Evolutionary conservation across 2,797 vertebrate species (phyloP), one percentile per base, ranked within the genome.

Genomic region (Xyrichtys novacula): DNA sequence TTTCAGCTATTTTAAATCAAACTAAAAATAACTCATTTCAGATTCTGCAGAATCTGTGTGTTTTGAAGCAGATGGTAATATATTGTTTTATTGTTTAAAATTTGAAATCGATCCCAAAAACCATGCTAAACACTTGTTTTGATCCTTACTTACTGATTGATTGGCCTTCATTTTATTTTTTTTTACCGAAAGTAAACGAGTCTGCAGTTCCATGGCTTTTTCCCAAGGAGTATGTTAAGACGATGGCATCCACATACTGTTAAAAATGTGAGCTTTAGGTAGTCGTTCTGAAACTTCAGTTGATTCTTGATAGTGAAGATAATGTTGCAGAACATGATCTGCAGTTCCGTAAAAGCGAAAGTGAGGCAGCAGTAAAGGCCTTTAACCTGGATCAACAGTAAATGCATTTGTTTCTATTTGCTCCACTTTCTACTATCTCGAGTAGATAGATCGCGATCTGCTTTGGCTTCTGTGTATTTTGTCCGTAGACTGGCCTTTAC

Each of bases 281-380:
- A 80, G 84, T 88, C 71, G 74, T 78, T 34, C 69, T 74, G 67
- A 58, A 70, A 71, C 76, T 69, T 81, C 71, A n/a, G n/a, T 81
- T 59, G 34, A 74, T 76, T 85, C 88, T 79, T 88, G 81, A 90
- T 83, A 87, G 84, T 83, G 78, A 83, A 85, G 80, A 81, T 58
- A 38, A 73, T 75, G 82, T 84, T 84, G 14, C 89, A 88, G 40
- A 85, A 65, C 70, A 71, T 55, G 56, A 76, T 86, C 10, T 11
- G 32, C 85, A 89, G 82, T 72, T 76, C 71, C 36, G 58, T 65
- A 57, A 79, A 83, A 80, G 77, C 62, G 53, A 87, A 74, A 75
- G 78, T 57, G 57, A 48, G 64, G 23, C 80, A 39, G 3, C 60
- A n/a, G 0, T 61, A 73, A 14, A 34, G 32, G 32, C 32, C 32